Evolutionary conservation across 1,140 invertebrate genomes (phyloP), one percentile per base, ranked within the genome.

Genomic region (Sarcophaga bullata): DNA sequence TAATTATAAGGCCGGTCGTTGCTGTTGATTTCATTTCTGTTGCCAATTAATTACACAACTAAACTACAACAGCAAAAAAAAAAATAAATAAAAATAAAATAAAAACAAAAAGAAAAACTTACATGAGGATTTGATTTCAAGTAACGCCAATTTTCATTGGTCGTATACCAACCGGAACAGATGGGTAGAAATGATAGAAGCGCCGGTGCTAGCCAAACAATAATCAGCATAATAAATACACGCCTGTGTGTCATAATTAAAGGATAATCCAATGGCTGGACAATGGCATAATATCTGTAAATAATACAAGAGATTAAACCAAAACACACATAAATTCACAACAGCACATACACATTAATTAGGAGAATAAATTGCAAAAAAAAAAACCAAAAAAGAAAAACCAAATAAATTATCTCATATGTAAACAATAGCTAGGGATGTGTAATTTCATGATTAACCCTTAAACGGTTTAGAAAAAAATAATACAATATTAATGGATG

Each of bases 141-240:
- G 86, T 93, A 94, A 58, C 93, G 91, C 82, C 96, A 91, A 87
- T 97, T 95, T 84, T 95, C 94, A n/a, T 92, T 91, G 0, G 96
- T 97, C 0, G 96, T 96, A 90, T 97, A 97, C 95, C 96, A 97
- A 5, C 96, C 97, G 89, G 95, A 95, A 88, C 99, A 98, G 73
- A 99, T 97, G 0, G 98, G 98, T 48, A 98, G 92, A 86, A 99
- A 98, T 4, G 97, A 98, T 68, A 99, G 96, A 46, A 98, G 91
- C 3, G 96, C 95, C 11, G 98, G 97, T 76, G 96, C 95, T 78
- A 96, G 94, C 98, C 98, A 99, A 3, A 98, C 97, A 1, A 96
- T 93, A 8, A 95, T 93, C 82, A 96, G 89, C 95, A 96, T 96
- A 19, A 95, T 92, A 1, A 93, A 93, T 8, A 98, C 89, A 90